phyloP scores from a whole-genome alignment of 2,113 vertebrate genomes.

The Mystacornis crossleyi region DNA sequence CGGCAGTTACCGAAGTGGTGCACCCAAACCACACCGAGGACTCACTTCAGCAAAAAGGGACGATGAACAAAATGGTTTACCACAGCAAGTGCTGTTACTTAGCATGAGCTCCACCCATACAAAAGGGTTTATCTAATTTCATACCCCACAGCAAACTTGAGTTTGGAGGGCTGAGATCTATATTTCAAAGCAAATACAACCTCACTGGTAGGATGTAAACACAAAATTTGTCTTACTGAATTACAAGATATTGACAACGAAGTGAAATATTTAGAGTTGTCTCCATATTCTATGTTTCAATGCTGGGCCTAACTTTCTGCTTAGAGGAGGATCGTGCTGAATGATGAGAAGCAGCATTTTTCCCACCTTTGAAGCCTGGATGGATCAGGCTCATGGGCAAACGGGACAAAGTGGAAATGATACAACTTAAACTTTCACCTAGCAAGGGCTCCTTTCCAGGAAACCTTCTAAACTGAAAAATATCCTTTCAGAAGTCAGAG shows the following conservation, averaged over 20 bases:
- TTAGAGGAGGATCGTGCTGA: background rate
- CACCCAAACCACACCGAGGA: conserved; percentile 78
- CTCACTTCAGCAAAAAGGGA: conserved; percentile 76
- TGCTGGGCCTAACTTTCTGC: background rate
- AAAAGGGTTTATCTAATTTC: conserved; percentile 45
- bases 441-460: background rate
- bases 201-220: background rate
- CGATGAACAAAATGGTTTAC: conserved; percentile 71
- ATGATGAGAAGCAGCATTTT: background rate
- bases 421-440: background rate
- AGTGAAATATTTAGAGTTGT: background rate
- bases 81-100: conserved; percentile 66
- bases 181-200: background rate
- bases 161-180: background rate
- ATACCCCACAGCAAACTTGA: background rate
- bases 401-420: background rate
- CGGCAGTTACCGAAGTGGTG: conserved; percentile 79
- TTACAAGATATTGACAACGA: background rate
- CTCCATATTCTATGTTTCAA: background rate
- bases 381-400: background rate
- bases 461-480: background rate
- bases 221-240: background rate
- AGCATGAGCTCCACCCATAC: conserved; percentile 69
- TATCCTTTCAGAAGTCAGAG: background rate
- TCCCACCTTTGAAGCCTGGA: background rate